Percentiles rank a stretch among this genome's conserved stretches.
phyloP scores from a whole-genome alignment of 92 coral and sea anemone genomes.

The Meandrina meandrites region DNA sequence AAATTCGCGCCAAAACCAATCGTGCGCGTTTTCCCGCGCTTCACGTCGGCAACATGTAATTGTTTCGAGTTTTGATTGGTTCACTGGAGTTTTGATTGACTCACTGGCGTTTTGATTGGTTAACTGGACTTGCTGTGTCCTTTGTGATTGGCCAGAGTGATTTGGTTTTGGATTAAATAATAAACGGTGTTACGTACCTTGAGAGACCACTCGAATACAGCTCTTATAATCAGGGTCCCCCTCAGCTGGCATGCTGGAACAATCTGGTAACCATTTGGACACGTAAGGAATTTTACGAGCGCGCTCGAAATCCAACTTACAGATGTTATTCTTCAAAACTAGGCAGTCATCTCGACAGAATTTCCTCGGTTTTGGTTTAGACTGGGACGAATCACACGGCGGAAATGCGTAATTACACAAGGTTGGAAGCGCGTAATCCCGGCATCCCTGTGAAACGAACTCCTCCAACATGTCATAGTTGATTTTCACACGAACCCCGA shows the following conservation, averaged over 20 bases:
- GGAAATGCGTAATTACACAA: conserved; percentile 71
- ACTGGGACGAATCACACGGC: conserved; percentile 66
- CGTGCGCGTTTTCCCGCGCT: no score
- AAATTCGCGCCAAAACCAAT: no score
- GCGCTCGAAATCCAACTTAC: conserved; percentile 55
- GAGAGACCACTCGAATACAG: conserved; percentile 62
- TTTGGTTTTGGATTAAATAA: no score
- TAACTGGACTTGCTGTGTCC: no score
- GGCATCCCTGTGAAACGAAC: conserved; percentile 47
- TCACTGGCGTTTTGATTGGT: no score
- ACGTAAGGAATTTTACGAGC: background rate
- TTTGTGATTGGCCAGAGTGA: no score
- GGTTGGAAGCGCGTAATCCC: conserved; percentile 56
- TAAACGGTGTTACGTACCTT: conserved; percentile 31
- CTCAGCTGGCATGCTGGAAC: conserved; percentile 58
- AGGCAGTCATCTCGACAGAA: conserved; percentile 83
- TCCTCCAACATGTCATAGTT: background rate
- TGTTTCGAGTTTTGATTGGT: no score
- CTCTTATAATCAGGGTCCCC: conserved; percentile 62
- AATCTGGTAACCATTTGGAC: conserved; percentile 43
- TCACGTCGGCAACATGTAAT: no score
- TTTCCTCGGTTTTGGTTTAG: conserved; percentile 58
- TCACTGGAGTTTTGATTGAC: no score
- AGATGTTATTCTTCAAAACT: conserved; percentile 56
- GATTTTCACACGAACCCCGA: background rate